Percentiles rank a stretch among this genome's conserved stretches.
These are phyloP conservation scores for Aurelia coerulea DNA, from an alignment of 30 jellyfish, hydroid and myxozoan species.

Conservation along the genomic window DNA sequence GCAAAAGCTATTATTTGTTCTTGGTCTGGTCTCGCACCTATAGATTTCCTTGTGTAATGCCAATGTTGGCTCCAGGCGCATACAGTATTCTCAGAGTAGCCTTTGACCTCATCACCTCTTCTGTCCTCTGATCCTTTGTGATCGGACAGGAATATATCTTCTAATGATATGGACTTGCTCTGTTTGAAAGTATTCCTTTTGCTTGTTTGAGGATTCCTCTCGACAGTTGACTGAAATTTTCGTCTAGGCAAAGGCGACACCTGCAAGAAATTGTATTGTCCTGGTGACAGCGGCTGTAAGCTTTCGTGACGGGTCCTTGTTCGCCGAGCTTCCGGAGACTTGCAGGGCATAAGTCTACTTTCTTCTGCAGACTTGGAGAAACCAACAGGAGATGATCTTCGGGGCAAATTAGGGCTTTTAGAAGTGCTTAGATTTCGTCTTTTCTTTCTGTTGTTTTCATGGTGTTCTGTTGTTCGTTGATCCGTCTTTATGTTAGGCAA, in stretches of 20 bases:
- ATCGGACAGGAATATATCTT: not conserved
- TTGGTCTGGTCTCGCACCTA: not conserved
- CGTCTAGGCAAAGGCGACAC: slow-evolving; percentile 1
- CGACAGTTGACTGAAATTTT: not conserved
- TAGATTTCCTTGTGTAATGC: slow-evolving; percentile 1
- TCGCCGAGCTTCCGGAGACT: not conserved
- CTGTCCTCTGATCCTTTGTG: not conserved
- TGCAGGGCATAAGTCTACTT: no score
- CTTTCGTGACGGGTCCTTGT: not conserved
- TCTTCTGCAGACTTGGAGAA: no score
- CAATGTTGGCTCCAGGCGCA: slow-evolving; percentile 37
- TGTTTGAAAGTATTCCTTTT: not conserved
- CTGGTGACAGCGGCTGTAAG: not conserved
- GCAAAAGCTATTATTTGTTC: slow-evolving; percentile 3
- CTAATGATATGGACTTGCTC: not conserved
- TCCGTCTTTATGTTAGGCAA: no score
- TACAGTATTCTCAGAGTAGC: not conserved
- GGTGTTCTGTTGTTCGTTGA: no score
- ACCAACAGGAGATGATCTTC: no score
- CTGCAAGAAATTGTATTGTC: not conserved
- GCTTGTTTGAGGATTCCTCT: not conserved
- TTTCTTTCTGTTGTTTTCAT: no score
- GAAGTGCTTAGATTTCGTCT: no score
- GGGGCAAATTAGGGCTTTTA: no score
- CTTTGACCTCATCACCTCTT: not conserved